A percentile compares a stretch with the other conserved stretches of the same genome.
Conservation (phyloP, 2,888 invertebrate genomes). For the Endotricha flammealis region DNA sequence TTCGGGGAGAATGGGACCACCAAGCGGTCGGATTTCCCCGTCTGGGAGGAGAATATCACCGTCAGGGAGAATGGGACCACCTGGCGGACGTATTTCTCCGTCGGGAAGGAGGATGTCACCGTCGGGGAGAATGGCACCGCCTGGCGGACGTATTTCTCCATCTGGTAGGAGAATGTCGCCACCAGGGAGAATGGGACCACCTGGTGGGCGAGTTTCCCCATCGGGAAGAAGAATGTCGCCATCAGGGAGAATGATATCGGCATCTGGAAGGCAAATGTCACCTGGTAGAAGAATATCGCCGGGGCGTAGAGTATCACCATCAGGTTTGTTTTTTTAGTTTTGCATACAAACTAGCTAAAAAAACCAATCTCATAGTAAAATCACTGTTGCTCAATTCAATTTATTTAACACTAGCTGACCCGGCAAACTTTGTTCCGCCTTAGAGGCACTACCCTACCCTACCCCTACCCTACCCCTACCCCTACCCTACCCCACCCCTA, state of each 20-base stretch:
- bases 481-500: no score
- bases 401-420: no score
- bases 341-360: no score
- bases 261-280: constrained; percentile 22
- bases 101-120: constrained; percentile 20
- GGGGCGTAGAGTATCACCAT: no score
- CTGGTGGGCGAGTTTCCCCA: constrained; percentile 20
- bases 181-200: constrained; percentile 23
- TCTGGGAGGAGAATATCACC: constrained; percentile 12
- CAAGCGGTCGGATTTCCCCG: constrained; percentile 6
- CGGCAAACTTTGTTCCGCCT: no score
- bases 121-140: constrained; percentile 10
- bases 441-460: no score
- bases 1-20: constrained; percentile 18
- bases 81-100: constrained; percentile 21
- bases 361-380: no score
- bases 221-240: constrained; percentile 18
- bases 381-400: no score
- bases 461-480: no score
- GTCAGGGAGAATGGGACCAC: constrained; percentile 14
- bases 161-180: constrained; percentile 24
- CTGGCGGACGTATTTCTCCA: constrained; percentile 22
- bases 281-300: constrained; percentile 21
- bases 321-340: no score
- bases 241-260: constrained; percentile 23